Evolutionary conservation across 2,797 vertebrate genomes (phyloP).

Genomic region (Mycteria americana): DNA sequence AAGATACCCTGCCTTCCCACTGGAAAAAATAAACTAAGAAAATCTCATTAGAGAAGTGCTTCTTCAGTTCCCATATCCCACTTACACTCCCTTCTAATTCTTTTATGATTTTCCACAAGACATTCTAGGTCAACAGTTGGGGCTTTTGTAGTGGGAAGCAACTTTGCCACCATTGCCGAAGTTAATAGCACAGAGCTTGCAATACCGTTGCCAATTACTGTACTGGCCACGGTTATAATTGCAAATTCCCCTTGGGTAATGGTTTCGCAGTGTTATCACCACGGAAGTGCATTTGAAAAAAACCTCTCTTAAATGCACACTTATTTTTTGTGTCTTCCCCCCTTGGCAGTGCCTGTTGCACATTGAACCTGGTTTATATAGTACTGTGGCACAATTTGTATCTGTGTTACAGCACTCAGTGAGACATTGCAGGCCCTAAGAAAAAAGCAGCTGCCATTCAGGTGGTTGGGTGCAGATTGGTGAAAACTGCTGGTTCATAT

Average conservation of each 20-base stretch:
- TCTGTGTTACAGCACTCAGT: neutral
- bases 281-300: neutral
- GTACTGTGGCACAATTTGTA: neutral
- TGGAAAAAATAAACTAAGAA: neutral
- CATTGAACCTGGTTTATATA: neutral
- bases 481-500: neutral
- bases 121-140: neutral
- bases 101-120: neutral
- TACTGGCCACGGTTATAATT: neutral
- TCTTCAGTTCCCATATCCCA: neutral
- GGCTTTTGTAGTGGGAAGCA: neutral
- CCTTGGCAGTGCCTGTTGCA: neutral
- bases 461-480: neutral
- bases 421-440: neutral
- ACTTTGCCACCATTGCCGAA: neutral
- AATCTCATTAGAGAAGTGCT: neutral
- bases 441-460: neutral
- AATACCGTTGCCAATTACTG: neutral
- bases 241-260: neutral
- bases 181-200: neutral
- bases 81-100: neutral
- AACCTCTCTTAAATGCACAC: neutral
- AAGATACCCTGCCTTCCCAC: neutral
- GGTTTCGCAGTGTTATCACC: neutral
- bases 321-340: neutral